Evolutionary conservation across 2,888 invertebrate species (phyloP), one percentile per base, ranked within the genome.

Genomic region (Geotrupes spiniger): DNA sequence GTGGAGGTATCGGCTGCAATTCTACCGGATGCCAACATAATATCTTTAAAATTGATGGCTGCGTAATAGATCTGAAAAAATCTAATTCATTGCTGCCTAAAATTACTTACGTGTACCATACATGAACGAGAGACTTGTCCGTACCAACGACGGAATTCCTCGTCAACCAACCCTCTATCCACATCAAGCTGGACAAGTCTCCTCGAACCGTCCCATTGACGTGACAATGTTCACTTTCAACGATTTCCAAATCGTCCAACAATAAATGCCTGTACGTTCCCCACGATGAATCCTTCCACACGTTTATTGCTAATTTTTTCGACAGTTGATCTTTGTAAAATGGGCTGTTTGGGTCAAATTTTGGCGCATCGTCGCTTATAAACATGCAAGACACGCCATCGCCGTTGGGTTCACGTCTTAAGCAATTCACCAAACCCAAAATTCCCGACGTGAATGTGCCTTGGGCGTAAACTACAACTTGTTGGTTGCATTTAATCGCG

Each of bases 21-120:
- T 63, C 92, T 92, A 1, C 94, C 95, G 1, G 90, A 92, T 0
- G 94, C 90, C 1, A 92, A 77, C 95, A 96, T 95, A 1, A 96
- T 78, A 70, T 96, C 96, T 63, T 92, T 84, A 83, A 95, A 95
- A 74, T 96, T 96, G n/a, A 96, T 70, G 0, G 92, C 82, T 0
- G 91, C 75, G 65, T 88, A 92, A 61, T 85, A 80, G 1, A 89
- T 80, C 70, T 80, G 66, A 1, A 79, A 91, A 41, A 88, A 74
- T n/a, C n/a, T n/a, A n/a, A 21, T 21, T 21, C 6, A 21, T 21
- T 21, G 21, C n/a, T n/a, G n/a, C n/a, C n/a, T n/a, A n/a, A n/a
- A n/a, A n/a, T n/a, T n/a, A n/a, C n/a, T n/a, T n/a, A n/a, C n/a
- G n/a, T n/a, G n/a, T n/a, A n/a, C n/a, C n/a, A n/a, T 15, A 48